Evolutionary conservation across 2,888 invertebrate genomes (phyloP).

Genomic region (Marronus borbonicus): DNA sequence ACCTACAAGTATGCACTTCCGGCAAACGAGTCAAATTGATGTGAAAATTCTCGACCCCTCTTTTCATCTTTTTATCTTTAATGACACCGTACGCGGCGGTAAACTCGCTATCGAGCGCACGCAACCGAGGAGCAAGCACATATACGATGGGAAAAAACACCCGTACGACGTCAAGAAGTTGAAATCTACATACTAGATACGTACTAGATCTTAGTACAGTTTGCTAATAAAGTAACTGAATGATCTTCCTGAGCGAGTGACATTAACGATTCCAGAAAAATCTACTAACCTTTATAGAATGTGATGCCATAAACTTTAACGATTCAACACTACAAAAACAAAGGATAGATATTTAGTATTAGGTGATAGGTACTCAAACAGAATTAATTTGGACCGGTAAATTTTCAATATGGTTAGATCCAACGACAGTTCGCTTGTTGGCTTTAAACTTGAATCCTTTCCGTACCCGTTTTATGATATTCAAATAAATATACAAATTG

Average conservation of each 20-base stretch:
- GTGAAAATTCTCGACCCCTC: constrained; percentile 38
- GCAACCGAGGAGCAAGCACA: constrained; percentile 36
- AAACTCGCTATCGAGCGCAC: constrained; percentile 18
- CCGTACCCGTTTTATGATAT: too few relatives aligned
- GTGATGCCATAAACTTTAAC: too few relatives aligned
- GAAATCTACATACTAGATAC: constrained; percentile 12
- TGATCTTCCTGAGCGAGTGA: not conserved
- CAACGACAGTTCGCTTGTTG: too few relatives aligned
- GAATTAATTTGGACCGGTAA: too few relatives aligned
- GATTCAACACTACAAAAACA: too few relatives aligned
- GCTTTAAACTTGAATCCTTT: too few relatives aligned
- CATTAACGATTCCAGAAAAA: too few relatives aligned
- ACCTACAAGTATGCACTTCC: constrained; percentile 37
- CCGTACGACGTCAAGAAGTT: constrained; percentile 30
- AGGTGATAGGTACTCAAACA: too few relatives aligned
- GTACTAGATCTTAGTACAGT: constrained; percentile 5
- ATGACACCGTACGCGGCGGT: constrained; percentile 32
- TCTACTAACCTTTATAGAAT: too few relatives aligned
- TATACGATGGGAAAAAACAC: constrained; percentile 36
- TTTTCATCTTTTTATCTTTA: constrained; percentile 24
- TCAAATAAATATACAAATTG: too few relatives aligned
- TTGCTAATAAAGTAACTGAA: constrained; percentile 8
- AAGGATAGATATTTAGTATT: too few relatives aligned
- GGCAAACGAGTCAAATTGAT: constrained; percentile 37
- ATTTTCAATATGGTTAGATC: too few relatives aligned